phyloP scores from a whole-genome alignment of 1,140 invertebrate genomes.

The Drosophila quadrilineata region DNA sequence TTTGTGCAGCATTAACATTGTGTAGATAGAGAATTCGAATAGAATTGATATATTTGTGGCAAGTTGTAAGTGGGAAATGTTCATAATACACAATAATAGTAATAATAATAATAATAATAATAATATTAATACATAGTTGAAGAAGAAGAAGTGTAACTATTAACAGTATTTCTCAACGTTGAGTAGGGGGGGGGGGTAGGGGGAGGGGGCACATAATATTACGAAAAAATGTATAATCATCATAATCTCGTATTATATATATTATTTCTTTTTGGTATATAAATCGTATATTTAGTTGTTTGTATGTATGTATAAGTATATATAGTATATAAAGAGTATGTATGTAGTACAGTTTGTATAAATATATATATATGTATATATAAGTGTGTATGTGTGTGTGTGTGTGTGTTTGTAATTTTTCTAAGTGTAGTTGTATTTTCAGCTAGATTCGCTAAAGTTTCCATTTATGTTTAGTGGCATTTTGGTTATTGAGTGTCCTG shows the following conservation, averaged over 20 bases:
- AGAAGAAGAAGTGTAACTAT: too few species aligned
- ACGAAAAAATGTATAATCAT: constrained; percentile 62
- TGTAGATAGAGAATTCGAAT: constrained; percentile 59
- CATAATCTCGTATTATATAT: constrained; percentile 41
- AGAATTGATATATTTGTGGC: constrained; percentile 54
- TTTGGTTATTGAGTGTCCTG: constrained; percentile 59
- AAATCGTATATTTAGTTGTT: constrained; percentile 46
- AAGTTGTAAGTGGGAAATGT: constrained; percentile 61
- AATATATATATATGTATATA: constrained; percentile 15
- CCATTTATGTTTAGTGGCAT: constrained; percentile 36
- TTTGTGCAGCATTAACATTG: constrained; percentile 80
- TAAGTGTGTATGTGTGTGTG: constrained; percentile 26
- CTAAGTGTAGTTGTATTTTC: constrained; percentile 68
- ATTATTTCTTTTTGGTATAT: constrained; percentile 59
- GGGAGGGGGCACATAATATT: too few species aligned
- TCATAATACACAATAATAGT: constrained; percentile 22
- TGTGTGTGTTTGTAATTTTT: constrained; percentile 53
- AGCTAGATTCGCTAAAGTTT: constrained; percentile 71
- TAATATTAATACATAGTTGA: too few species aligned
- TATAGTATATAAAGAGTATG: constrained; percentile 36
- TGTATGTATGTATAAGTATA: constrained; percentile 26
- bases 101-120: too few species aligned
- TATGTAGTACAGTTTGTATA: constrained; percentile 10
- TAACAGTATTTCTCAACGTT: too few species aligned
- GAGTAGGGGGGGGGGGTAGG: too few species aligned